Base-by-base conservation (phyloP, 1,140 invertebrate species). In the Papilio glaucus region DNA sequence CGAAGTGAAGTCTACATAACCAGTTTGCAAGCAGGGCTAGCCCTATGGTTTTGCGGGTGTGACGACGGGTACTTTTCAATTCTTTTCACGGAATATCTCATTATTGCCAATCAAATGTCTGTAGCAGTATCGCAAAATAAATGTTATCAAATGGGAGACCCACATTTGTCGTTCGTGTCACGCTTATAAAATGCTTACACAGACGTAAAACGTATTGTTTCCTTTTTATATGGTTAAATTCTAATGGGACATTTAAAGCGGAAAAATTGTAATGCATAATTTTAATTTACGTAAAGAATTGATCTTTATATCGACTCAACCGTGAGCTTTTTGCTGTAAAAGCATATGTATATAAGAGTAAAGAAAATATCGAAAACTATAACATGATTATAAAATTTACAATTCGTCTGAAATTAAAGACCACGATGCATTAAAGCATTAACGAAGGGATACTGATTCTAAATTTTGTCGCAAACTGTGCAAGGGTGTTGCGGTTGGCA, bases 1-100 rank as follows among this genome's bases (percentile, higher is more conserved):
- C 67, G n/a, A 53, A 69, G 67, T 69, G 45, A 53, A 69, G 67
- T 69, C 67, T 69, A 69, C 42, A 69, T 69, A 69, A 69, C 67
- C 67, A 49, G 67, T 69, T 69, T 69, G 41, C 29, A 53, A 69
- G 67, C 67, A 69, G 67, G 67, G 67, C 67, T 69, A 69, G 67
- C 67, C 67, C 67, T 42, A 69, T 53, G 67, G 67, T 69, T 69
- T 69, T 69, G 42, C 67, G 67, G 12, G 67, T 53, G 29, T 49
- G 42, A 69, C 67, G 42, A 49, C 45, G 67, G 45, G 24, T 53
- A 69, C 67, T 69, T 69, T 69, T 69, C n/a, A 69, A 69, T 69
- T 69, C 67, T 69, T 69, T 53, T 42, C 26, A 7, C 67, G 67
- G 42, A 69, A 33, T 69, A 15, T 69, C 49, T 69, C 45, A 49